Evolutionary conservation across 1,140 invertebrate species (phyloP).

Genomic region (Lepidurus arcticus): DNA sequence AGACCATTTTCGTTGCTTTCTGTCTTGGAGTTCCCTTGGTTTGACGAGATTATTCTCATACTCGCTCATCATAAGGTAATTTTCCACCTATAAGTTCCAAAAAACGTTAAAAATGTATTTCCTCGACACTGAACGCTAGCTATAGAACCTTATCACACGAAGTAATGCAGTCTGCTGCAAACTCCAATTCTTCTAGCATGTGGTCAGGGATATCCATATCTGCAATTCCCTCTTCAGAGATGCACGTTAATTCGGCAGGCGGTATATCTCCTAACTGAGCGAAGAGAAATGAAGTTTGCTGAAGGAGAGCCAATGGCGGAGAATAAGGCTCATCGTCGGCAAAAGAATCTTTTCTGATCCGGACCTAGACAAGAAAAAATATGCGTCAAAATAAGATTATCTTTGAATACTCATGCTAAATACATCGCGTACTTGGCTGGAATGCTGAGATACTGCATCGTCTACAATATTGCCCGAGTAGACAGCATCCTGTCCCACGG

Average conservation of each 20-base stretch:
- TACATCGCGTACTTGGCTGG: constrained; percentile 32
- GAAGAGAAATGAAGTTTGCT: constrained; percentile 34
- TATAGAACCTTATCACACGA: constrained; percentile 68
- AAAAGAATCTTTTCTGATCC: constrained; percentile 33
- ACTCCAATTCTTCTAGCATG: constrained; percentile 70
- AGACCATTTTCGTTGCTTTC: constrained; percentile 29
- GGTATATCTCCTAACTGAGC: constrained; percentile 33
- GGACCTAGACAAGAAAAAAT: constrained; percentile 23
- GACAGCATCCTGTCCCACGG: constrained; percentile 23
- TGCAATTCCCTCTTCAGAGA: constrained; percentile 77
- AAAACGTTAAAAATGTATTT: constrained; percentile 35
- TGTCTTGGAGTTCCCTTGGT: neutral
- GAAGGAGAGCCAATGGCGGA: constrained; percentile 31
- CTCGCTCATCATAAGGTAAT: constrained; percentile 78
- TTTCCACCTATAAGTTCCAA: constrained; percentile 54
- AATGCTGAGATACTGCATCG: constrained; percentile 30
- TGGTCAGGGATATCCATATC: constrained; percentile 62
- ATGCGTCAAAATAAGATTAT: neutral
- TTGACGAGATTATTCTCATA: constrained; percentile 69
- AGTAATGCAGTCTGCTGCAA: constrained; percentile 71
- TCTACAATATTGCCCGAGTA: constrained; percentile 25
- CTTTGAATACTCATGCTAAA: neutral
- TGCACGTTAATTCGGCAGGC: constrained; percentile 69
- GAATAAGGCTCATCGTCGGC: constrained; percentile 31
- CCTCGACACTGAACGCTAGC: constrained; percentile 35